phyloP scores from a whole-genome alignment of 2,888 invertebrate genomes.

The Physocephala rufipes region DNA sequence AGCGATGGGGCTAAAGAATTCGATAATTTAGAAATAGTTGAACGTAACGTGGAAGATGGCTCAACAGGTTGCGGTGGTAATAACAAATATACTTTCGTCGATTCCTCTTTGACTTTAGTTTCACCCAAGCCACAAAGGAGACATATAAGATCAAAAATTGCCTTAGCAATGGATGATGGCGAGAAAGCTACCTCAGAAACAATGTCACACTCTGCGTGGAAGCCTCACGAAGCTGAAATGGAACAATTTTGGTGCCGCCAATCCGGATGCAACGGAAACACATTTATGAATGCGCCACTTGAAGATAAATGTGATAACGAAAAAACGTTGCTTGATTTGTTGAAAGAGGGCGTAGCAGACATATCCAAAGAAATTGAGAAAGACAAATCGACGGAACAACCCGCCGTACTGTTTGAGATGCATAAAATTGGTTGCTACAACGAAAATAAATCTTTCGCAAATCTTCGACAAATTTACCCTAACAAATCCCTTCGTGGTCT shows the following conservation, averaged over 20 bases:
- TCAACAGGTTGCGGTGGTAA: neutral
- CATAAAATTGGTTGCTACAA: conserved; percentile 66
- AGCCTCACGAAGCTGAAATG: conserved; percentile 57
- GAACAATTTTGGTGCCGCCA: conserved; percentile 53
- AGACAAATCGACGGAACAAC: neutral
- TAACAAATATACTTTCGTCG: neutral
- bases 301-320: conserved; percentile 31
- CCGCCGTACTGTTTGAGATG: conserved; percentile 46
- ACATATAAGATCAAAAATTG: conserved; percentile 35
- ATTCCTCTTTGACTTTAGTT: conserved; percentile 15
- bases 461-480: conserved; percentile 49
- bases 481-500: conserved; percentile 44
- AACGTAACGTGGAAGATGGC: neutral
- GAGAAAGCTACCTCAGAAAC: conserved; percentile 8
- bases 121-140: conserved; percentile 45
- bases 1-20: conserved; percentile 21
- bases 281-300: no score
- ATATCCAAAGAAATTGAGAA: neutral
- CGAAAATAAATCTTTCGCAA: conserved; percentile 68
- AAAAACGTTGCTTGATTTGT: conserved; percentile 53
- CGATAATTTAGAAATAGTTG: neutral
- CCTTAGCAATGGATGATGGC: conserved; percentile 38
- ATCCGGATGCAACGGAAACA: neutral
- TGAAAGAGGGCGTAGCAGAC: conserved; percentile 52
- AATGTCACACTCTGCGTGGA: conserved; percentile 50